These are phyloP conservation scores for Biston betularia DNA, from an alignment of 2,888 invertebrate genomes.

Conservation along the genomic window DNA sequence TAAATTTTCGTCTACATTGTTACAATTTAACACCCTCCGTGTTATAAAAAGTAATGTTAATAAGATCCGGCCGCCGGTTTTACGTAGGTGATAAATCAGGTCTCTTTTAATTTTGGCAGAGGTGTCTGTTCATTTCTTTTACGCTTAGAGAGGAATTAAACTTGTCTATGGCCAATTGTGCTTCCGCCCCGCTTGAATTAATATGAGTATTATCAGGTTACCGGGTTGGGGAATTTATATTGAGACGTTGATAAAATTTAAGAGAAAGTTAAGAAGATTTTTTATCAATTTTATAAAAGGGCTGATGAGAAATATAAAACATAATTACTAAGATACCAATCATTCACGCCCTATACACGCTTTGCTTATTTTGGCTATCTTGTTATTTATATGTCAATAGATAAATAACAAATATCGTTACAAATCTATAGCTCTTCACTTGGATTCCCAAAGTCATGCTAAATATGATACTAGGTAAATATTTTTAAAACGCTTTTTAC, in stretches of 20 bases:
- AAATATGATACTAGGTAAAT: no score
- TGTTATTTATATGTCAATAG: no score
- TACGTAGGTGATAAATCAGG: conserved; percentile 80
- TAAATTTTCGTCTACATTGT: conserved; percentile 81
- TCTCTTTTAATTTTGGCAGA: conserved; percentile 79
- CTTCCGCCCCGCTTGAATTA: conserved; percentile 62
- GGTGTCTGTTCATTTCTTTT: conserved; percentile 81
- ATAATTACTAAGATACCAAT: no score
- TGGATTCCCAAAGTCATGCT: no score
- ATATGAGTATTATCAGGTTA: conserved; percentile 50
- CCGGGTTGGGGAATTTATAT: conserved; percentile 29
- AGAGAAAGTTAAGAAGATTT: conserved; percentile 15
- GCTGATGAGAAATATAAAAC: neutral
- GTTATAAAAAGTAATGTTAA: conserved; percentile 85
- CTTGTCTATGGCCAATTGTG: conserved; percentile 74
- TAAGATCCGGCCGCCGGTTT: conserved; percentile 77
- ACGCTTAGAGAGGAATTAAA: conserved; percentile 73
- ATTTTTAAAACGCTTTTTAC: no score
- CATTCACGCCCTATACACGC: no score
- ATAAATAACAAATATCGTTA: no score
- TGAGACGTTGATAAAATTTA: conserved; percentile 30
- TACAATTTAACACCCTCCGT: conserved; percentile 77
- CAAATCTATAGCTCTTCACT: no score
- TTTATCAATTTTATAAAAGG: conserved; percentile 6
- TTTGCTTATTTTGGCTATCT: no score